phyloP scores from a whole-genome alignment of 2,113 vertebrate species.

The Pterophyllum scalare region DNA sequence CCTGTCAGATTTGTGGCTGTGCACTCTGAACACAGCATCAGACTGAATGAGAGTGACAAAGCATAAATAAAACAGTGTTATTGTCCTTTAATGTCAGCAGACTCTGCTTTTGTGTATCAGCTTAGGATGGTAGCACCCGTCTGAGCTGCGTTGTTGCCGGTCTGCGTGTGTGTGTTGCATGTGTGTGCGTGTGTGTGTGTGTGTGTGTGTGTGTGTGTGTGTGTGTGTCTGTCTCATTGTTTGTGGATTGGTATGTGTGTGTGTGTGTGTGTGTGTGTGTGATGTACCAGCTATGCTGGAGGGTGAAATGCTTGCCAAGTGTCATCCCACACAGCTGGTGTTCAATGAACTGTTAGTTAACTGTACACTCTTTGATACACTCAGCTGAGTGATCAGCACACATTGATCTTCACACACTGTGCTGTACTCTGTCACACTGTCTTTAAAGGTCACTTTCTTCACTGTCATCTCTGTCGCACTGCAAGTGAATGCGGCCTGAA shows the following conservation, averaged over 20 bases:
- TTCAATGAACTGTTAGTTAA: not conserved
- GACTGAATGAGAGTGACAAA: conserved; percentile 16
- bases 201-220: not conserved
- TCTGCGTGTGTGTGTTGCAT: conserved; percentile 1
- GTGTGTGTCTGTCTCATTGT: not conserved
- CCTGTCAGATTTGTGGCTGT: not conserved
- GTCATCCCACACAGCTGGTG: not conserved
- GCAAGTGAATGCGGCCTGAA: not conserved
- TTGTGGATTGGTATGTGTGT: not conserved
- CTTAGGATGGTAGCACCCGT: not conserved
- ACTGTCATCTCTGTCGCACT: not conserved
- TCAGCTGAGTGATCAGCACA: not conserved
- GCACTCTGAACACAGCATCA: not conserved
- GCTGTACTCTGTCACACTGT: not conserved
- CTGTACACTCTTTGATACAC: not conserved
- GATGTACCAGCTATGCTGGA: not conserved
- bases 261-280: conserved; percentile 7
- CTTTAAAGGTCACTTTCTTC: conserved; percentile 15
- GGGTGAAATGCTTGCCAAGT: conserved; percentile 1
- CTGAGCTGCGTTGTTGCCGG: not conserved
- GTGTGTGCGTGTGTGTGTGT: not conserved
- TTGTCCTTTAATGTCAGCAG: conserved; percentile 23
- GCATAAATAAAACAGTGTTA: conserved; percentile 14
- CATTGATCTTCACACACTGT: not conserved
- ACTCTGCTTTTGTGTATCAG: conserved; percentile 9